Evolutionary conservation across 2,113 vertebrate genomes (phyloP).

Genomic region (Lagopus leucura): DNA sequence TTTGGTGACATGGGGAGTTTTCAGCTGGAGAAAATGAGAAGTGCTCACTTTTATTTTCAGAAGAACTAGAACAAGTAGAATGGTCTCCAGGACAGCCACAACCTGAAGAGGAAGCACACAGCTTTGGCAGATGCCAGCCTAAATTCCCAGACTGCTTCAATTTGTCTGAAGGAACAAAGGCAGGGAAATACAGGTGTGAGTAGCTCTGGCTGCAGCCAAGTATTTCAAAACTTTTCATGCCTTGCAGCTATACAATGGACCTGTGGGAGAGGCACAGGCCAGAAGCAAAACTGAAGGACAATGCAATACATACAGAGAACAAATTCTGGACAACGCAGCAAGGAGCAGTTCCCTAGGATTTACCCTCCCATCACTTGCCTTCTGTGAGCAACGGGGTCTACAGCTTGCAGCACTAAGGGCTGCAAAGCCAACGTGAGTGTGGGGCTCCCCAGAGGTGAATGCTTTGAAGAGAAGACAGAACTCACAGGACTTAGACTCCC

Average conservation of each 20-base stretch:
- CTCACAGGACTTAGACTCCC: conserved; percentile 90
- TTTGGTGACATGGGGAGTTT: background rate
- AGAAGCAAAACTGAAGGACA: background rate
- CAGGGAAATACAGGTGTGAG: background rate
- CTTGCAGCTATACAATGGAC: fast-evolving
- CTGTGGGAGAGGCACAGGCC: fast-evolving
- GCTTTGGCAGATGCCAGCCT: background rate
- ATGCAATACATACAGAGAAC: fast-evolving
- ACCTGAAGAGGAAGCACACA: background rate
- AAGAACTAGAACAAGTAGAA: background rate
- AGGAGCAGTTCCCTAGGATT: background rate
- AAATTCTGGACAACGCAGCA: background rate
- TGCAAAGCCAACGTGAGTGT: background rate
- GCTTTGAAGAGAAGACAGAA: background rate
- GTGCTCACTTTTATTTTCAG: background rate
- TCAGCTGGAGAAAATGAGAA: conserved; percentile 15
- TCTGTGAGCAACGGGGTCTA: fast-evolving
- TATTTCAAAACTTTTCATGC: background rate
- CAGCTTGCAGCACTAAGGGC: background rate
- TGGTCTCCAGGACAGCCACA: background rate
- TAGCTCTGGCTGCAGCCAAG: background rate
- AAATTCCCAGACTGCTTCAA: background rate
- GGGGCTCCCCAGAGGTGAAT: fast-evolving
- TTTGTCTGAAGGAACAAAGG: background rate
- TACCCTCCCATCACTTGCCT: fast-evolving